Conservation (phyloP, 2,113 vertebrate species). For the Apaloderma vittatum region DNA sequence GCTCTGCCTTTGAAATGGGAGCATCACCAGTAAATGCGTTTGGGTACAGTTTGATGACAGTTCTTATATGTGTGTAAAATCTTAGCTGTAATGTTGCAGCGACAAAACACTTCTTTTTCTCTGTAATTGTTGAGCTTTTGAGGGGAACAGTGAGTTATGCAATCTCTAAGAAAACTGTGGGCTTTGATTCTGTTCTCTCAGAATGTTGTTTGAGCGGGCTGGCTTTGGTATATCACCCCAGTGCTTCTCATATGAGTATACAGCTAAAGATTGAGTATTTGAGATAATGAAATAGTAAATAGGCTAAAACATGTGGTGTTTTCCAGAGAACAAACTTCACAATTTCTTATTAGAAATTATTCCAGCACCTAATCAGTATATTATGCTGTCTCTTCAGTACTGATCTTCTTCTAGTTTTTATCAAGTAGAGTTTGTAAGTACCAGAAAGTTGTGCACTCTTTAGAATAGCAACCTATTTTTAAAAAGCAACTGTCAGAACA, state of each 20-base stretch:
- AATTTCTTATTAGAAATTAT: neutral
- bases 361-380: neutral
- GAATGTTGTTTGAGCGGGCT: neutral
- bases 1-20: neutral
- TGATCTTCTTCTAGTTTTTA: neutral
- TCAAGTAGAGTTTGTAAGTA: neutral
- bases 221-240: neutral
- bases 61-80: neutral
- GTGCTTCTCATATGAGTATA: neutral
- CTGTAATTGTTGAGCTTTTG: neutral
- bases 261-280: neutral
- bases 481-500: neutral
- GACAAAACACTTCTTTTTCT: neutral
- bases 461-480: neutral
- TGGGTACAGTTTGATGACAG: neutral
- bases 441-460: neutral
- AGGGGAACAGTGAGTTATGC: neutral
- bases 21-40: neutral
- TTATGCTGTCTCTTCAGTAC: neutral
- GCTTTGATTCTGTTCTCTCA: neutral
- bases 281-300: neutral
- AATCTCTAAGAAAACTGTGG: neutral
- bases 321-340: neutral
- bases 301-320: neutral
- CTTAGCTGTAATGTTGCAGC: neutral